Percentiles rank a stretch among this genome's conserved stretches.
These are phyloP conservation scores for Leptobrachium ailaonicum DNA, from an alignment of 2,113 vertebrate species.

Conservation along the genomic window DNA sequence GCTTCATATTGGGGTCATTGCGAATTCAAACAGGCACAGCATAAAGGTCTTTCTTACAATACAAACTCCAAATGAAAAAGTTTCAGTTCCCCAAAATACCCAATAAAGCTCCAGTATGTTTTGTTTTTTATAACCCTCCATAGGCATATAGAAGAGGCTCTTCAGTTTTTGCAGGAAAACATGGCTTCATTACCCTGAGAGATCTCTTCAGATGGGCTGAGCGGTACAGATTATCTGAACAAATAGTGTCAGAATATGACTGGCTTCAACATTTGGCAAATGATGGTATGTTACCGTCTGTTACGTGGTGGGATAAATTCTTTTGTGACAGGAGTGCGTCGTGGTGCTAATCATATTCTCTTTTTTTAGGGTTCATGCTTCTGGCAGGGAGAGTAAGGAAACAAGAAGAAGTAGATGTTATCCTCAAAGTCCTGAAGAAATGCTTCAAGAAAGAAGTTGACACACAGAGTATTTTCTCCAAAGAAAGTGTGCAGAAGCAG, in stretches of 20 bases:
- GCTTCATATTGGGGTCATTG: too few species aligned
- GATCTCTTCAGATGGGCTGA: constrained; percentile 97
- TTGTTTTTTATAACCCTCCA: not conserved
- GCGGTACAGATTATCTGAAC: constrained; percentile 84
- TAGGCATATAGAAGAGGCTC: constrained; percentile 90
- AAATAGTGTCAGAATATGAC: constrained; percentile 77
- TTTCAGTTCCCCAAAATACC: too few species aligned
- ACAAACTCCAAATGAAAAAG: too few species aligned
- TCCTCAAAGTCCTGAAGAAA: constrained; percentile 86
- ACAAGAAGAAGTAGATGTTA: constrained; percentile 82
- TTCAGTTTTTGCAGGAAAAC: constrained; percentile 94
- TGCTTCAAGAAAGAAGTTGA: constrained; percentile 87
- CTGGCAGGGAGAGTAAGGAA: constrained; percentile 92
- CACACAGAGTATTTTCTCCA: constrained; percentile 82
- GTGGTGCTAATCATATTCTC: not conserved
- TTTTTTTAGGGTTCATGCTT: constrained; percentile 88
- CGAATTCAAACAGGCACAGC: too few species aligned
- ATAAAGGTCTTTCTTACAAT: too few species aligned
- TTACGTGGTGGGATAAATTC: not conserved
- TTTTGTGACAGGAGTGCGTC: not conserved
- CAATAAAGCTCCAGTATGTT: too few species aligned
- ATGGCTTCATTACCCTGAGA: constrained; percentile 92
- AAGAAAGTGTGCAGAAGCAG: constrained; percentile 76
- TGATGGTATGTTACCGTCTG: constrained; percentile 74
- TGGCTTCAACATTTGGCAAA: constrained; percentile 95